Base-by-base conservation (phyloP, 2,797 vertebrate genomes). In the Eurystomus glaucurus region DNA sequence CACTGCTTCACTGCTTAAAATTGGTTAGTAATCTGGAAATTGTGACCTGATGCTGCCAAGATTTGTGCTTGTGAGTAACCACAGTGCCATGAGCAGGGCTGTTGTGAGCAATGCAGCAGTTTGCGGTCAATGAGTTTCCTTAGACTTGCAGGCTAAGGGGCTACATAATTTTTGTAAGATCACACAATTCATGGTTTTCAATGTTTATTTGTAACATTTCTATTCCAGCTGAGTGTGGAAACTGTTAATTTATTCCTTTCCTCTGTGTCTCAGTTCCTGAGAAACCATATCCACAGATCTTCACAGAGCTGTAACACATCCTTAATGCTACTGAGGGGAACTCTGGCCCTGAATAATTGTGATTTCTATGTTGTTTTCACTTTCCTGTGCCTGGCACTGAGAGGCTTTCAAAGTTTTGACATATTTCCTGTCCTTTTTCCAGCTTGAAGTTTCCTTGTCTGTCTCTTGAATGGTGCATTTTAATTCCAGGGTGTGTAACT, bases 351-450 rank as follows among this genome's bases (percentile, higher is more conserved):
- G 65, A 79, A 77, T 87, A 96, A 93, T 94, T 81, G 25, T 26
- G 58, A 86, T 88, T 96, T 94, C 61, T 66, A 82, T 92, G 69
- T 57, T 94, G 29, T 70, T 90, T 60, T 88, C 80, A 82, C 43
- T 79, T 72, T 88, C 33, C 55, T 82, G 46, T 85, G 52, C 65
- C 54, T 70, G 29, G 39, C 26, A 80, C 29, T 54, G 48, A 74
- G 50, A 93, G 6, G 16, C 14, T 85, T 93, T 60, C 60, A 54
- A 1, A 66, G 19, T 93, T 96, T 90, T 86, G 85, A 82, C 77
- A 92, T 29, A 14, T 94, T 76, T 66, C 11, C 35, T 72, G 37
- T 70, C 9, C 28, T 93, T 92, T 90, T 33, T 79, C 31, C 33
- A 37, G 46, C 43, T 72, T 92, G 46, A 93, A 58, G 17, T 64